phyloP scores from a whole-genome alignment of 2,113 vertebrate genomes.

The Etia nguti region DNA sequence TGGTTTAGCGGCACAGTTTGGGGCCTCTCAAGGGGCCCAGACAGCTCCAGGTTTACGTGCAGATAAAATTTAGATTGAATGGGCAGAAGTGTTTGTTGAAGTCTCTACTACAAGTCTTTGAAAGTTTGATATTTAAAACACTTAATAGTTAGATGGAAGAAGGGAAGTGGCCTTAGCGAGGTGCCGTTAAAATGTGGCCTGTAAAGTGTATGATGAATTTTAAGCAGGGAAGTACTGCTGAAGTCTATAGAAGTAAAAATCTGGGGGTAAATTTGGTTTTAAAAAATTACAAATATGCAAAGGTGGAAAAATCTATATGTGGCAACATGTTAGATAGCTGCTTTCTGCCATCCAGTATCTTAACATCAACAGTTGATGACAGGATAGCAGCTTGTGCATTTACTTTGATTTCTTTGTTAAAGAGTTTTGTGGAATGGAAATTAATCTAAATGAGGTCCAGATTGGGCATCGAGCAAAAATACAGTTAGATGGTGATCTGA shows the following conservation, averaged over 20 bases:
- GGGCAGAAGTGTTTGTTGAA: neutral
- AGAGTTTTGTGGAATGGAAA: neutral
- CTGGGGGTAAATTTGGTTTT: neutral
- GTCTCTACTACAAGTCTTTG: neutral
- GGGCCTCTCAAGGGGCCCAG: neutral
- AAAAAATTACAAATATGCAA: neutral
- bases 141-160: neutral
- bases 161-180: neutral
- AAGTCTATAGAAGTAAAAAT: neutral
- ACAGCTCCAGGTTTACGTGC: neutral
- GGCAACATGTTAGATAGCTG: neutral
- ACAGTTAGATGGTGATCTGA: neutral
- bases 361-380: neutral
- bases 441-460: neutral
- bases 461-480: neutral
- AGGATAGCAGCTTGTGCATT: neutral
- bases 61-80: neutral
- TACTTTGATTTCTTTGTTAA: neutral
- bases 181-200: neutral
- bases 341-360: neutral
- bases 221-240: neutral
- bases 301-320: neutral
- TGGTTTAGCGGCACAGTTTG: slow-evolving; percentile 4
- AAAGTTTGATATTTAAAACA: neutral
- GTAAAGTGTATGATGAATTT: neutral